These are phyloP conservation scores for Scaptomyza reducta DNA, from an alignment of 2,888 invertebrate species.

Conservation along the genomic window DNA sequence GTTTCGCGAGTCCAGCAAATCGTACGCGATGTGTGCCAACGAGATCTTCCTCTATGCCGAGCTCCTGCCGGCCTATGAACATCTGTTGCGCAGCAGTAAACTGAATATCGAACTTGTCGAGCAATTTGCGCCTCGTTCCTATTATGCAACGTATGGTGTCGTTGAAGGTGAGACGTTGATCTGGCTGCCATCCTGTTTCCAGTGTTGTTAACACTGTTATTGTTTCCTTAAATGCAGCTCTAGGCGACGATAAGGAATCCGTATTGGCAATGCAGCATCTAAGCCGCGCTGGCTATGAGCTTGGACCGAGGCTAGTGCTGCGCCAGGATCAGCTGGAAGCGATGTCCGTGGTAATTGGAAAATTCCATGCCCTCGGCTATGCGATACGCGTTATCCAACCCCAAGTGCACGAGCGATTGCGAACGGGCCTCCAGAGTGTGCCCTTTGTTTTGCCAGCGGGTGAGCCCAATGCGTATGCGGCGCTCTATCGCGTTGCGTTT, in stretches of 20 bases:
- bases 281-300: conserved; percentile 71
- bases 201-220: not conserved
- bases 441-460: conserved; percentile 68
- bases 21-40: conserved; percentile 81
- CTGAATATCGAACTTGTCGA: conserved; percentile 53
- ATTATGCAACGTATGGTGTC: conserved; percentile 75
- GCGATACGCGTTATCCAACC: conserved; percentile 73
- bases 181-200: not conserved
- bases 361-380: conserved; percentile 82
- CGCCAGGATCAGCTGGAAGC: conserved; percentile 75
- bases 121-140: conserved; percentile 74
- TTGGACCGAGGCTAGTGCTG: conserved; percentile 79
- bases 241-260: conserved; percentile 70
- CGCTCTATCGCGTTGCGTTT: conserved; percentile 77
- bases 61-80: conserved; percentile 78
- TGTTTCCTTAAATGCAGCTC: conserved; percentile 39
- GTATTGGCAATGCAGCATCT: conserved; percentile 81
- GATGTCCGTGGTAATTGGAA: conserved; percentile 76
- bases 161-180: conserved; percentile 68
- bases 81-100: conserved; percentile 63
- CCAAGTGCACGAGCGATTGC: conserved; percentile 64
- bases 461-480: conserved; percentile 69
- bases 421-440: conserved; percentile 67
- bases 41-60: conserved; percentile 80
- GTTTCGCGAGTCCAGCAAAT: conserved; percentile 79